Percentiles rank a stretch among this genome's conserved stretches.
Evolutionary conservation across 2,888 invertebrate species (phyloP).

Genomic region (Dryobota labecula): DNA sequence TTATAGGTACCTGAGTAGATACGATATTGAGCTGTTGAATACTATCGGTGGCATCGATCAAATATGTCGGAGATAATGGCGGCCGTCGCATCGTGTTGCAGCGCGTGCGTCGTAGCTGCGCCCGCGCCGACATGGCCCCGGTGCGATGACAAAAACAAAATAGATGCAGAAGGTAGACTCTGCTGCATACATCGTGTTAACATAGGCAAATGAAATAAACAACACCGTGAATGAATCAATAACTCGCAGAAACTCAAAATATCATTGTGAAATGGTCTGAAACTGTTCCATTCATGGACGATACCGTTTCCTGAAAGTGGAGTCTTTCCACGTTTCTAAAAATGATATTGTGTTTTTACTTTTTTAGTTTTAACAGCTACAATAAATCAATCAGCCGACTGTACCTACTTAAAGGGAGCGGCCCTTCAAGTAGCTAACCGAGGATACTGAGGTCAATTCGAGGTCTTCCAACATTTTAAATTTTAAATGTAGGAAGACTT

Average conservation of each 20-base stretch:
- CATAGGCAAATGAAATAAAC: background rate
- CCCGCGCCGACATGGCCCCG: constrained; percentile 60
- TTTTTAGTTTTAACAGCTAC: background rate
- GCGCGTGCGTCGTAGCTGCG: constrained; percentile 62
- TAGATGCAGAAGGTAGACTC: constrained; percentile 47
- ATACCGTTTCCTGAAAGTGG: too few species aligned
- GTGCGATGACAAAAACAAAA: constrained; percentile 68
- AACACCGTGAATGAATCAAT: background rate
- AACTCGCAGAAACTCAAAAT: background rate
- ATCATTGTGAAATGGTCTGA: background rate
- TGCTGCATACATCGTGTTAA: background rate
- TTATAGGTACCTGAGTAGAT: constrained; percentile 19
- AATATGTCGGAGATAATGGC: constrained; percentile 52
- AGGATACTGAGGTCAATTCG: background rate
- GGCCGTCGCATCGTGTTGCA: constrained; percentile 61
- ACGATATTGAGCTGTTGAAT: constrained; percentile 39
- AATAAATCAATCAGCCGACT: background rate
- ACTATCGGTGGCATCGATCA: constrained; percentile 58
- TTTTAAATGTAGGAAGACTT: too few species aligned
- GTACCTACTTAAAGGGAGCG: background rate
- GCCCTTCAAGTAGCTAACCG: background rate
- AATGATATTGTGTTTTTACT: background rate
- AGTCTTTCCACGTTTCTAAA: background rate
- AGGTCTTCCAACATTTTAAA: background rate
- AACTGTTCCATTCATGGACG: background rate